Percentiles rank a stretch among this genome's conserved stretches.
Evolutionary conservation across 1,140 invertebrate species (phyloP).

Genomic region (Episyrphus balteatus): DNA sequence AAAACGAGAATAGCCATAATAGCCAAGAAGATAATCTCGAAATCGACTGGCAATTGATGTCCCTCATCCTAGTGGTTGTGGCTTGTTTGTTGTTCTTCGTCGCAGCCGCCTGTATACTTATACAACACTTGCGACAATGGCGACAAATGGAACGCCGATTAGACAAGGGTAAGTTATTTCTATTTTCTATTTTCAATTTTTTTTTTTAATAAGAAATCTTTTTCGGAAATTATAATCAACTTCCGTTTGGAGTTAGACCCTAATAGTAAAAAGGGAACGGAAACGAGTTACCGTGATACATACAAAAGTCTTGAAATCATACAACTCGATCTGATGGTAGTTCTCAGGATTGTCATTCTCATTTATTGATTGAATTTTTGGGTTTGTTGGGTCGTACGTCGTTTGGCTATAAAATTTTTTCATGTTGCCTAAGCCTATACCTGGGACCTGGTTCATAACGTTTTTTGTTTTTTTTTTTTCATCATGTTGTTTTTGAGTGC

Average conservation of each 20-base stretch:
- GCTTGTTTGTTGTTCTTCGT: slow-evolving; percentile 54
- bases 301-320: background rate
- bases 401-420: no score
- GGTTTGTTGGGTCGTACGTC: no score
- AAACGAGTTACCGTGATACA: background rate
- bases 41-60: slow-evolving; percentile 48
- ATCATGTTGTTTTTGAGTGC: no score
- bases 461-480: no score
- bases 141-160: slow-evolving; percentile 43
- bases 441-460: no score
- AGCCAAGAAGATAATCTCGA: slow-evolving; percentile 25
- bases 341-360: background rate
- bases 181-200: slow-evolving; percentile 12
- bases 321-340: background rate
- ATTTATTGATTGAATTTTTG: background rate
- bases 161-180: slow-evolving; percentile 38
- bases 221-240: no score
- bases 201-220: no score
- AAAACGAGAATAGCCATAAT: no score
- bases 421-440: no score
- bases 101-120: slow-evolving; percentile 48
- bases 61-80: slow-evolving; percentile 46
- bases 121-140: slow-evolving; percentile 52
- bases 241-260: background rate
- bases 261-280: background rate